Conservation (phyloP, 2,113 vertebrate genomes). For the western clawed frog (Xenopus tropicalis) region DNA sequence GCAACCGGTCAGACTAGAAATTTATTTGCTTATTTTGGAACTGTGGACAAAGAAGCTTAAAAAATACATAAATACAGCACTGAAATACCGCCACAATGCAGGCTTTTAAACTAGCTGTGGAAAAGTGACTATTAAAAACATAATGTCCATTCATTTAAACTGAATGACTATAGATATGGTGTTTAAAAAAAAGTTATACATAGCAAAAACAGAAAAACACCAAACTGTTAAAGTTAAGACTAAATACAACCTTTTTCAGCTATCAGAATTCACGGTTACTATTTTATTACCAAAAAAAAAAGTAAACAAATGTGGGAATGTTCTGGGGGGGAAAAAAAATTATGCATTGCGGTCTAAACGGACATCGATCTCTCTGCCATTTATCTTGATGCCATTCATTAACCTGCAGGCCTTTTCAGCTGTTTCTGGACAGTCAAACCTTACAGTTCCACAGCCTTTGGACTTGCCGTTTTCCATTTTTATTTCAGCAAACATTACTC, state of each 20-base stretch:
- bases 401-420: constrained; percentile 93
- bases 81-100: constrained; percentile 60
- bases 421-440: constrained; percentile 92
- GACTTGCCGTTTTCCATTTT: constrained; percentile 98
- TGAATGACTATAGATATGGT: constrained; percentile 82
- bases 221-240: constrained; percentile 74
- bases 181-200: constrained; percentile 82
- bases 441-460: constrained; percentile 95
- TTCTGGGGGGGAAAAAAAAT: constrained; percentile 61
- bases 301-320: constrained; percentile 78
- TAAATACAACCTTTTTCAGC: constrained; percentile 72
- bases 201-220: constrained; percentile 77
- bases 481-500: constrained; percentile 97
- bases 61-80: constrained; percentile 47
- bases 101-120: constrained; percentile 63
- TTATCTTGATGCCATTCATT: constrained; percentile 99
- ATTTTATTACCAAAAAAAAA: constrained; percentile 77
- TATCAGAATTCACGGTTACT: constrained; percentile 72
- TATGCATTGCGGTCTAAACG: constrained; percentile 92
- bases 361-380: constrained; percentile 94
- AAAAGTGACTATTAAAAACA: constrained; percentile 86
- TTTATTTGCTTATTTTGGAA: constrained; percentile 25
- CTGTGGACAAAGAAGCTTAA: constrained; percentile 4
- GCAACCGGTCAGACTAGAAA: constrained; percentile 17
- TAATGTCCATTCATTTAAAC: constrained; percentile 94